phyloP scores from a whole-genome alignment of 2,888 invertebrate genomes.

The Syrista parreyssii region DNA sequence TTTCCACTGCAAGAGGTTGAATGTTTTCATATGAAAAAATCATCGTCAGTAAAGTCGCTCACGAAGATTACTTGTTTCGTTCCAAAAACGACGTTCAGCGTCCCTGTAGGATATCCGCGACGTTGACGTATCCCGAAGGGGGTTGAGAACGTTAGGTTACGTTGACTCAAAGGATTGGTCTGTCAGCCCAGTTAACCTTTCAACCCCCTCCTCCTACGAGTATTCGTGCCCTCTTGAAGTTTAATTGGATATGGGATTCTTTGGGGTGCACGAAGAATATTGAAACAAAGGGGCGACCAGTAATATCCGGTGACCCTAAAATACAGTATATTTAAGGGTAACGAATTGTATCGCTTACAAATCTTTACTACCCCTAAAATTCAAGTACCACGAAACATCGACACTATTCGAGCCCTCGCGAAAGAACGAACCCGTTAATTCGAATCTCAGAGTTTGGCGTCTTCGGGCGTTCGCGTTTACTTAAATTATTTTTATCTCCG shows the following conservation, averaged over 20 bases:
- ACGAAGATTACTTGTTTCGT: background rate
- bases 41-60: background rate
- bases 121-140: background rate
- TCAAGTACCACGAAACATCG: background rate
- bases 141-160: background rate
- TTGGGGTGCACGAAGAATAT: background rate
- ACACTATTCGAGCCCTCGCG: background rate
- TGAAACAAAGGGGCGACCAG: background rate
- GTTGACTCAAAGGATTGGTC: background rate
- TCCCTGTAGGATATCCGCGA: background rate
- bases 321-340: background rate
- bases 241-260: background rate
- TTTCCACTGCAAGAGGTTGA: no score
- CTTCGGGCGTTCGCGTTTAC: slow-evolving; percentile 18
- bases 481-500: slow-evolving; percentile 48
- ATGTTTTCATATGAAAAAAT: no score
- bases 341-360: background rate
- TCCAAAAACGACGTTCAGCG: background rate
- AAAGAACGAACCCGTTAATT: slow-evolving; percentile 25
- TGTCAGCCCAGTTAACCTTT: background rate
- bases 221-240: background rate
- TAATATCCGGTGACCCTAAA: background rate
- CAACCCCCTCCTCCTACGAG: background rate
- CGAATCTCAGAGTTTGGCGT: background rate
- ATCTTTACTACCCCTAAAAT: background rate